A percentile compares a stretch with the other conserved stretches of the same genome.
Evolutionary conservation across 2,888 invertebrate genomes (phyloP).

Genomic region (Suillia variegata): DNA sequence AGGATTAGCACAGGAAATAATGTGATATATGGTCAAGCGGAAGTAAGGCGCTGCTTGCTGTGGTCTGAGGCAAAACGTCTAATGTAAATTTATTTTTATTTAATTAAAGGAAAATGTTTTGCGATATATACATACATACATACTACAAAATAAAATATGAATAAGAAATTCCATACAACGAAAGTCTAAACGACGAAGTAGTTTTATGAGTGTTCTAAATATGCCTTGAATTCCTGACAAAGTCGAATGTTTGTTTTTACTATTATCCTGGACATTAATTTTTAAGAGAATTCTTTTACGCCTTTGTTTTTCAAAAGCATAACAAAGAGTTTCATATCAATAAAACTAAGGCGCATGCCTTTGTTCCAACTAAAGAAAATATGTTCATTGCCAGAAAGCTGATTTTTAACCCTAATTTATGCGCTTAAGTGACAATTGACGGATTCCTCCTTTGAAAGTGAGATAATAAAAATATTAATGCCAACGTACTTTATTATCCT

Average conservation of each 20-base stretch:
- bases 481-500: slow-evolving; percentile 49
- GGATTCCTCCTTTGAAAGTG: slow-evolving; percentile 33
- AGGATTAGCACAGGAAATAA: slow-evolving; percentile 42
- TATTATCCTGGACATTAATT: too few species aligned
- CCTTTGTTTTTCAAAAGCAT: too few species aligned
- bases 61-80: slow-evolving; percentile 33
- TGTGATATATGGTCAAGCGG: slow-evolving; percentile 45
- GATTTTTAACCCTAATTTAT: slow-evolving; percentile 49
- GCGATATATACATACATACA: too few species aligned
- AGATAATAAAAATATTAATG: slow-evolving; percentile 52
- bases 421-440: slow-evolving; percentile 50
- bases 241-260: too few species aligned
- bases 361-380: background rate
- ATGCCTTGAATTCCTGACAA: too few species aligned
- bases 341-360: background rate
- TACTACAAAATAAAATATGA: too few species aligned
- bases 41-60: slow-evolving; percentile 39
- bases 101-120: slow-evolving; percentile 21
- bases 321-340: too few species aligned
- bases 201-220: too few species aligned
- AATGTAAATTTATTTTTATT: background rate
- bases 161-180: too few species aligned
- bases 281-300: too few species aligned
- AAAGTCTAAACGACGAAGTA: too few species aligned
- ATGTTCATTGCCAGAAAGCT: slow-evolving; percentile 17